phyloP scores from a whole-genome alignment of 2,113 vertebrate genomes.

The Python bivittatus region DNA sequence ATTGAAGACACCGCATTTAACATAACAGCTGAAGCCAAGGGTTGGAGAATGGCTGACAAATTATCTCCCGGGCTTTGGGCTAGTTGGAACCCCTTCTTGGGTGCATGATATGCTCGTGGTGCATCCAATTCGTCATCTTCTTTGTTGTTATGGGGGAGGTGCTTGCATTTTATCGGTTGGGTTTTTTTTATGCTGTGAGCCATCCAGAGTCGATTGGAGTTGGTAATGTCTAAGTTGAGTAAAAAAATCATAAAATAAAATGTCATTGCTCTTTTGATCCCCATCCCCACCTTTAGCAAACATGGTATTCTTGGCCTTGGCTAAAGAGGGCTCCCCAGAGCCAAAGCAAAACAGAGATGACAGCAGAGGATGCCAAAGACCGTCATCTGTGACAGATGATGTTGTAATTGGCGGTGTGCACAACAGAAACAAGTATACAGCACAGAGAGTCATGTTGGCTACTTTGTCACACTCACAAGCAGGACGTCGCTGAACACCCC shows the following conservation, averaged over 20 bases:
- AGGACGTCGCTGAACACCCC: not conserved
- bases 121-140: not conserved
- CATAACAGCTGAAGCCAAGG: not conserved
- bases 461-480: not conserved
- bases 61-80: not conserved
- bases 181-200: not conserved
- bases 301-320: not conserved
- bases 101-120: not conserved
- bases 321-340: no score
- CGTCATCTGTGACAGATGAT: not conserved
- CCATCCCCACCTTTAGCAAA: not conserved
- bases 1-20: not conserved
- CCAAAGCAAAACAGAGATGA: not conserved
- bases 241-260: not conserved
- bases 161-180: not conserved
- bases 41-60: not conserved
- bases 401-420: not conserved
- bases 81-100: not conserved
- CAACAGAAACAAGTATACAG: not conserved
- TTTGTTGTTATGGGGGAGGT: not conserved
- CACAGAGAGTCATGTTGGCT: not conserved
- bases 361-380: not conserved
- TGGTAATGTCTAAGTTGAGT: not conserved
- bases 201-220: not conserved
- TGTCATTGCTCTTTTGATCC: not conserved